A percentile compares a stretch with the other conserved stretches of the same genome.
phyloP scores from a whole-genome alignment of 2,113 vertebrate species.

The Rutilus rutilus region DNA sequence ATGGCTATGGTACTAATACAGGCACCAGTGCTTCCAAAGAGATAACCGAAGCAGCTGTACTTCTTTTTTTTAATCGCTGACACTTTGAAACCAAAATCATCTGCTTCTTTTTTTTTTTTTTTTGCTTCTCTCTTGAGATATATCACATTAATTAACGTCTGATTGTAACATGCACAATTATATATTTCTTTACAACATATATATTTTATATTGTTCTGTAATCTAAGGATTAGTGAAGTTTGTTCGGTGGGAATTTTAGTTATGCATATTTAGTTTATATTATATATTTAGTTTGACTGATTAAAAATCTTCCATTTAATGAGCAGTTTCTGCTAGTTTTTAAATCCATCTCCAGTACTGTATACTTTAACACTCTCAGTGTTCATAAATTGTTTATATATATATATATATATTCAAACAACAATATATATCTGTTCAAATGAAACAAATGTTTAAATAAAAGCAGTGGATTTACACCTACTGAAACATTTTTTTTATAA shows the following conservation, averaged over 20 bases:
- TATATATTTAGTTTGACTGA: too few relatives aligned
- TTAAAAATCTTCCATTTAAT: too few relatives aligned
- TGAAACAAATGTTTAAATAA: too few relatives aligned
- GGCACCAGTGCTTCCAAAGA: slow-evolving; percentile 55
- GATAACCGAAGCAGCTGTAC: slow-evolving; percentile 61
- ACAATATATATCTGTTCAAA: too few relatives aligned
- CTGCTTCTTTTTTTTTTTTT: too few relatives aligned
- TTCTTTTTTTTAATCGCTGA: slow-evolving; percentile 54
- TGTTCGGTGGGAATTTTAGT: too few relatives aligned
- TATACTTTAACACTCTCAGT: too few relatives aligned
- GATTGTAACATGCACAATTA: neutral
- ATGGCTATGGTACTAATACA: slow-evolving; percentile 58
- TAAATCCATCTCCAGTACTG: too few relatives aligned
- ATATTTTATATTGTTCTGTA: neutral
- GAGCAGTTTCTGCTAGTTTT: too few relatives aligned
- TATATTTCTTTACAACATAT: neutral
- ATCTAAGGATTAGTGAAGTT: neutral
- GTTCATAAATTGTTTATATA: too few relatives aligned
- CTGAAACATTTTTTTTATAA: neutral
- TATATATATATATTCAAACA: too few relatives aligned
- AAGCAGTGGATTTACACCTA: too few relatives aligned
- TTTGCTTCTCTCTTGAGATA: neutral
- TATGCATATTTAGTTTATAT: neutral
- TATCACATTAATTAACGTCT: neutral
- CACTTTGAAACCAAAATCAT: neutral